A percentile compares a stretch with the other conserved stretches of the same genome.
These are phyloP conservation scores for Capreolus pygargus DNA, from an alignment of 2,113 vertebrate genomes.

Conservation along the genomic window DNA sequence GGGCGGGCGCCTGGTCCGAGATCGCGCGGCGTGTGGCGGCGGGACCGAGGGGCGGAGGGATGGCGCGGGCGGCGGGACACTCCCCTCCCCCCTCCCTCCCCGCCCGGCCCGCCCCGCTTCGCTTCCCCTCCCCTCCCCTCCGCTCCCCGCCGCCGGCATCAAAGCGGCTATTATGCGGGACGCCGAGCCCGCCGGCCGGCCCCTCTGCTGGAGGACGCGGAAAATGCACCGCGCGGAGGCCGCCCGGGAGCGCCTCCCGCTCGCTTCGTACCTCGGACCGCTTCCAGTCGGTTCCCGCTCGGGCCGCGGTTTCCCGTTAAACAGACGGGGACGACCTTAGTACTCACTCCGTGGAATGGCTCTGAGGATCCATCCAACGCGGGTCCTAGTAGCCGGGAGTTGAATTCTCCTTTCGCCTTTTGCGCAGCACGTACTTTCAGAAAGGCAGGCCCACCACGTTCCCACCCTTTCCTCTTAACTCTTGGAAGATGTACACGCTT, in stretches of 20 bases:
- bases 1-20: not conserved
- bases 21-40: slow-evolving; percentile 37
- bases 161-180: slow-evolving; percentile 64
- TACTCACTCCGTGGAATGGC: not conserved
- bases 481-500: not conserved
- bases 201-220: slow-evolving; percentile 49
- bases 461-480: not conserved
- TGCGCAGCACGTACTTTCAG: accelerated
- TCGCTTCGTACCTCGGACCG: not conserved
- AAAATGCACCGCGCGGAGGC: not conserved
- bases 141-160: not conserved
- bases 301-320: not conserved
- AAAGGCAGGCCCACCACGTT: not conserved
- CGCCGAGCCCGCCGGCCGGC: not conserved
- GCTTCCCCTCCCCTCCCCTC: not conserved
- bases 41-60: slow-evolving; percentile 40
- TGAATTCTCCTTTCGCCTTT: accelerated
- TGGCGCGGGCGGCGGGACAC: slow-evolving; percentile 29
- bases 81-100: slow-evolving; percentile 9
- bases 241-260: not conserved
- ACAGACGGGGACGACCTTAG: not conserved
- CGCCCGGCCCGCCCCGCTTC: not conserved
- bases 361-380: too few species aligned
- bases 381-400: too few species aligned
- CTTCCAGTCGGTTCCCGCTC: not conserved